Percentiles rank a stretch among this genome's conserved stretches.
phyloP scores from a whole-genome alignment of 1,140 invertebrate genomes.

The Eupristina koningsbergeri region DNA sequence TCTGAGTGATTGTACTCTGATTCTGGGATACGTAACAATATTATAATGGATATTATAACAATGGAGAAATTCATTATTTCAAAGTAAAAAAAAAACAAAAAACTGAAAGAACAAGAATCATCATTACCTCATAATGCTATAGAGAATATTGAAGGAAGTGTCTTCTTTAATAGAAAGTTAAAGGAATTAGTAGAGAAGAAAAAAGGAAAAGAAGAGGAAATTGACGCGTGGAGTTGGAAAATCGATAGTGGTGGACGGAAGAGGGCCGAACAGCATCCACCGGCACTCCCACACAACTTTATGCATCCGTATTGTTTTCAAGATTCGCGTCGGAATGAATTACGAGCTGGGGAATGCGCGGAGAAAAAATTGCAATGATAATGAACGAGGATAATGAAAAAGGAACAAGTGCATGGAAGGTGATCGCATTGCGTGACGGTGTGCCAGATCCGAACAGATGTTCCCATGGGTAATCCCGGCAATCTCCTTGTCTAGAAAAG shows the following conservation, averaged over 20 bases:
- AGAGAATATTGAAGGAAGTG: no score
- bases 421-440: background rate
- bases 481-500: background rate
- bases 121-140: no score
- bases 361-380: background rate
- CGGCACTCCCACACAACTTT: background rate
- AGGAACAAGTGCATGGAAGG: background rate
- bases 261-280: background rate
- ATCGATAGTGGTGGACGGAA: background rate
- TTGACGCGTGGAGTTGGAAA: no score
- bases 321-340: background rate
- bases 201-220: no score
- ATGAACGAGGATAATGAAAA: background rate
- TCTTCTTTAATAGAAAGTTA: no score
- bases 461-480: background rate
- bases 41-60: no score
- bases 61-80: no score
- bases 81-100: no score
- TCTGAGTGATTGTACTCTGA: no score
- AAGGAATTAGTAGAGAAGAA: no score
- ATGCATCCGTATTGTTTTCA: background rate
- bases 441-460: background rate
- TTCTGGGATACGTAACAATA: no score
- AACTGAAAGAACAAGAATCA: no score
- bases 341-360: background rate